phyloP scores from a whole-genome alignment of 2,797 vertebrate species.

The Vireo griseus region DNA sequence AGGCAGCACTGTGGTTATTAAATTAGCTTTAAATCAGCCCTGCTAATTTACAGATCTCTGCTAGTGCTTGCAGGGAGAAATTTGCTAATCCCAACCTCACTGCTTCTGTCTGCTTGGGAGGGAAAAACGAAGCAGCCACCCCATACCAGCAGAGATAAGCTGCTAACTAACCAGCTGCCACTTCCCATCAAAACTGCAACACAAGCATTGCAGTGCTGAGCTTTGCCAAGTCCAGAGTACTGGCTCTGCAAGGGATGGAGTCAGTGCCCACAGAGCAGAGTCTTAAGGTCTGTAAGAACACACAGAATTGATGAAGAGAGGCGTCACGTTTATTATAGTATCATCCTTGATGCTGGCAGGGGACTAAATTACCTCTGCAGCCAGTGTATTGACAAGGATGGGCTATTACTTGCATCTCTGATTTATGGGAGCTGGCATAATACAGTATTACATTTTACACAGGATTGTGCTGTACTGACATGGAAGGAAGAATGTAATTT shows the following conservation, averaged over 20 bases:
- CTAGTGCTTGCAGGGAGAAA: neutral
- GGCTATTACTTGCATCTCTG: neutral
- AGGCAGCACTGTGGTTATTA: conserved; percentile 56
- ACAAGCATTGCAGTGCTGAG: neutral
- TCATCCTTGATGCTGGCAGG: neutral
- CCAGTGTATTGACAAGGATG: neutral
- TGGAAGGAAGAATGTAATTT: neutral
- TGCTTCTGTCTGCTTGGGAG: neutral
- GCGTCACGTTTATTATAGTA: rapidly evolving
- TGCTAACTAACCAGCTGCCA: neutral
- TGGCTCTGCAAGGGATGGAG: neutral
- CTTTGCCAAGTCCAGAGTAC: neutral
- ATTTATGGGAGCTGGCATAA: neutral
- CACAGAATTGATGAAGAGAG: neutral
- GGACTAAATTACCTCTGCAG: neutral
- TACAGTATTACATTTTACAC: neutral
- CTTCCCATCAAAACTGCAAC: neutral
- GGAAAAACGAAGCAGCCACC: neutral
- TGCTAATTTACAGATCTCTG: conserved; percentile 40
- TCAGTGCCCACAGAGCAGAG: neutral
- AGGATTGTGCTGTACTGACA: neutral
- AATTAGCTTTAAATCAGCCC: conserved; percentile 63
- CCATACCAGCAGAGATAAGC: neutral
- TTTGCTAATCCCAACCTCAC: neutral
- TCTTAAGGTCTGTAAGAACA: neutral